Conservation (phyloP, 1,140 invertebrate genomes). For the Drosophila teissieri region DNA sequence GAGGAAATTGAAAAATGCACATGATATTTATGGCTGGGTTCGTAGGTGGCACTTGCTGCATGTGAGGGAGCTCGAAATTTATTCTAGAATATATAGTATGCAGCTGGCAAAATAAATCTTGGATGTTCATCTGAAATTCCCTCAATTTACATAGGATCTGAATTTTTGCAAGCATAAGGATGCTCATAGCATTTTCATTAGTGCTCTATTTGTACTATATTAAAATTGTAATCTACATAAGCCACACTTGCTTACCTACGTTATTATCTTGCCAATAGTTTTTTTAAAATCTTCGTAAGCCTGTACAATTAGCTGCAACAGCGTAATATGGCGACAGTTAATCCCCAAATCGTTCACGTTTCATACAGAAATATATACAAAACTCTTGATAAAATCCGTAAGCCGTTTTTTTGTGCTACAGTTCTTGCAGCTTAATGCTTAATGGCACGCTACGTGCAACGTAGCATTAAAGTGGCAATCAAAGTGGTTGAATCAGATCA, state of each 20-base stretch:
- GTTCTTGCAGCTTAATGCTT: constrained; percentile 20
- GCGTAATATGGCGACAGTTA: no score
- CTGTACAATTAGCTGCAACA: no score
- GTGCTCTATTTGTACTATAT: not conserved
- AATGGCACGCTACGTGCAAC: constrained; percentile 14
- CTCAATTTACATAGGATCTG: constrained; percentile 22
- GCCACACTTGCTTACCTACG: no score
- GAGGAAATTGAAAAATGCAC: constrained; percentile 58
- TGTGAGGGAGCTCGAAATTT: constrained; percentile 20
- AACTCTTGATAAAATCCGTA: not conserved
- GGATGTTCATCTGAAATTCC: not conserved
- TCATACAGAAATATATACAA: not conserved
- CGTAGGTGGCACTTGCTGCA: constrained; percentile 33
- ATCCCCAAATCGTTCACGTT: no score
- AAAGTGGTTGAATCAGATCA: constrained; percentile 18
- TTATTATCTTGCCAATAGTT: not conserved
- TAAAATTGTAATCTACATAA: not conserved
- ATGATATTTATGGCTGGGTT: constrained; percentile 52
- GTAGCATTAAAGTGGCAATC: constrained; percentile 39
- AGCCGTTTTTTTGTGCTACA: constrained; percentile 4
- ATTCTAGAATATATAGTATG: constrained; percentile 49
- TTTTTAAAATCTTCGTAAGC: no score
- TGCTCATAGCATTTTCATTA: not conserved
- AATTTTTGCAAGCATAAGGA: not conserved
- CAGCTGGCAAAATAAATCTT: constrained; percentile 31